phyloP scores from a whole-genome alignment of 2,888 invertebrate species.

The Eupithecia dodoneata region DNA sequence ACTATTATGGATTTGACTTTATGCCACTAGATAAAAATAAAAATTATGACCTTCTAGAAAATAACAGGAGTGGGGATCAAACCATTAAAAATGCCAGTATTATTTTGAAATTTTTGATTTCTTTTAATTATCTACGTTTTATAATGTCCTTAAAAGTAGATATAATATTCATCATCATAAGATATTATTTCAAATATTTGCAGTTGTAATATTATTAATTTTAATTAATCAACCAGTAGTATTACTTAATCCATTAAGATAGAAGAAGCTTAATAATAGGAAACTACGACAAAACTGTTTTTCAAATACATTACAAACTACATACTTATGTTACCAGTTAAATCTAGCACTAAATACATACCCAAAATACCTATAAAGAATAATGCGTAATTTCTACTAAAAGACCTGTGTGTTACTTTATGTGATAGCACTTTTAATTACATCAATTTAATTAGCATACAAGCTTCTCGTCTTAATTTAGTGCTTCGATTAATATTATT shows the following conservation, averaged over 20 bases:
- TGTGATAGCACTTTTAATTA: conserved; percentile 80
- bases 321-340: conserved; percentile 84
- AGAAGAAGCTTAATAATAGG: conserved; percentile 85
- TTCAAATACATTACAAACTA: conserved; percentile 83
- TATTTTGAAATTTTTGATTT: conserved; percentile 84
- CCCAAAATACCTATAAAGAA: conserved; percentile 85
- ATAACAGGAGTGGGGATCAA: conserved; percentile 57
- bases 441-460: conserved; percentile 78
- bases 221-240: conserved; percentile 84
- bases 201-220: conserved; percentile 83
- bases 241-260: conserved; percentile 83
- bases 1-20: conserved; percentile 63
- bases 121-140: conserved; percentile 85
- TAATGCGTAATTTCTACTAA: conserved; percentile 83
- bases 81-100: conserved; percentile 82
- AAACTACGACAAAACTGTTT: conserved; percentile 84
- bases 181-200: conserved; percentile 85
- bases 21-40: conserved; percentile 72
- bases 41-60: conserved; percentile 73
- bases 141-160: conserved; percentile 85
- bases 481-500: conserved; percentile 78
- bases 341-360: conserved; percentile 83
- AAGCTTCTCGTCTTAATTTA: conserved; percentile 81
- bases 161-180: conserved; percentile 83
- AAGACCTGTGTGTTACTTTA: conserved; percentile 76